Evolutionary conservation across 2,797 vertebrate species (phyloP), one percentile per base, ranked within the genome.

Genomic region (Mus caroli): DNA sequence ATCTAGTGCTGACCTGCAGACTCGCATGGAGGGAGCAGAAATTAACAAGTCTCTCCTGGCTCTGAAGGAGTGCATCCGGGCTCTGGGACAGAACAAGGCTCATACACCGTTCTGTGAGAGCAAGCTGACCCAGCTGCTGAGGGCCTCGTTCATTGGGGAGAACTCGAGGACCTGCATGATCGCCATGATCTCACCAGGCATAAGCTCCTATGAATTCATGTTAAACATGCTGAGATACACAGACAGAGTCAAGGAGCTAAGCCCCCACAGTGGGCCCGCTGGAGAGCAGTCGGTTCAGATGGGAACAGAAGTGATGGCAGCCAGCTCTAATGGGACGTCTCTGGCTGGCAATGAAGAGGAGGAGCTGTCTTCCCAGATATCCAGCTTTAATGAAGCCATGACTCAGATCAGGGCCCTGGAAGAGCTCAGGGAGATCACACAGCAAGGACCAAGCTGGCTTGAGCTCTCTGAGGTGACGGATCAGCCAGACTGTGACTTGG

Each of bases 181-280:
- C 97, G 99, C 99, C 22, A 99, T 99, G 99, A 99, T 99, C 97
- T 99, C 99, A 75, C 99, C 99, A 9, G 99, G 99, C 92, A 99
- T 99, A 99, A 97, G 97, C 95, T 99, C 99, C 17, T 99, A 99
- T 97, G 99, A 99, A 97, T 99, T 99, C 90, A 99, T 99, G 14
- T 98, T 99, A 97, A 99, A 99, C 97, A 99, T 99, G 0, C 98
- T 99, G 94, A 99, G 99, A 97, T 99, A 99, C 0, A 99, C 99
- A 93, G 99, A 99, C 99, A 99, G 99, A 98, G 99, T 99, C 90
- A 99, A 99, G 94, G 99, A 99, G 94, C 98, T 99, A 73, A 99
- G 98, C 3, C 97, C 98, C 46, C 97, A 99, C 62, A 99, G 98
- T 62, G 97, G 98, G 91, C 96, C 96, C 62, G 96, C 94, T 75